Evolutionary conservation across 1,140 invertebrate species (phyloP), one percentile per base, ranked within the genome.

Genomic region (Diachasma alloeum): DNA sequence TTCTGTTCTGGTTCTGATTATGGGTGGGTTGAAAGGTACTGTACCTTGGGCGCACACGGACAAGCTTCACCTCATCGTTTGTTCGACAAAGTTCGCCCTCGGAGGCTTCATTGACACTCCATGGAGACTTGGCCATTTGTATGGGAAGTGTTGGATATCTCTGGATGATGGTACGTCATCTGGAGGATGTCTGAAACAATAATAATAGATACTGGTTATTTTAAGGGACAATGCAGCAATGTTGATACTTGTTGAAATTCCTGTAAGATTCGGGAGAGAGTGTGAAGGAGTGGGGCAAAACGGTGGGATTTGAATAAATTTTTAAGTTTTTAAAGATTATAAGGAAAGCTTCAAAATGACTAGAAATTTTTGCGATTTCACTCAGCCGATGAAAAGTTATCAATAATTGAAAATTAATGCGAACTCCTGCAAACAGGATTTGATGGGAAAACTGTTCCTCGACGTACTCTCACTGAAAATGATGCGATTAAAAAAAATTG

Each of bases 81-180:
- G 59, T 63, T 63, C 59, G 24, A 0, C 24, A 31, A 63, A 63
- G 59, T 63, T 63, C 6, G 15, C 59, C 59, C 19, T 63, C 59
- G 24, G 59, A 63, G 22, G 59, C 59, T 63, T 26, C 59, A 63
- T 63, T 63, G 59, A 63, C 59, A 63, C 59, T 63, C 59, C 24
- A 31, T 63, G 15, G 59, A 63, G 59, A 63, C 59, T 63, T 63
- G 59, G 24, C 39, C 24, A 63, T 6, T 63, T 63, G 24, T 63
- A 26, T 63, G 11, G 59, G 24, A 63, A 63, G 59, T 63, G 59
- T 63, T 63, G 19, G 24, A 31, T 63, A 31, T 63, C 59, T 15
- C n/a, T 19, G 17, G 48, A 13, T 19, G 48, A 53, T 53, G 48
- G n/a, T 19, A 53, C 17, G 39, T 42, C 39, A 53, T 9, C 48